These are phyloP conservation scores for Argopecten irradians DNA, from an alignment of 1,140 invertebrate genomes.

Conservation along the genomic window DNA sequence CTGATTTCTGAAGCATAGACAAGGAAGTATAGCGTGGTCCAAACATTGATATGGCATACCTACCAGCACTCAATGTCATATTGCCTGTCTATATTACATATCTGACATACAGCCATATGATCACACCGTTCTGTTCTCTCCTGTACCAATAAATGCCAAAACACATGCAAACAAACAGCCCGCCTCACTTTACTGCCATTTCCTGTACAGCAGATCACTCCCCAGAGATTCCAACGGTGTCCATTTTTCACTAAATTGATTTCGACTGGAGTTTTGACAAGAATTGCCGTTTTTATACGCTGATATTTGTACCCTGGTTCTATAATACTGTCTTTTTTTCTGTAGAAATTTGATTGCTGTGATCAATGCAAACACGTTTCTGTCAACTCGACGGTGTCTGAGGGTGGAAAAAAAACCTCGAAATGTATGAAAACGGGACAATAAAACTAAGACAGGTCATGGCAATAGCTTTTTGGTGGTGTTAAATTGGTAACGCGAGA, in stretches of 20 bases:
- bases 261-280: conserved; percentile 10
- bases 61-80: background rate
- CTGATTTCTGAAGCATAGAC: background rate
- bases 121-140: background rate
- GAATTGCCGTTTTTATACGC: background rate
- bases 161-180: conserved; percentile 9
- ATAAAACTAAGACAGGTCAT: background rate
- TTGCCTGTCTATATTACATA: background rate
- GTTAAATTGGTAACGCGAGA: background rate
- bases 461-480: background rate
- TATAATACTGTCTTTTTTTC: background rate
- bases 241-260: background rate
- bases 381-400: background rate
- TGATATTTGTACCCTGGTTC: background rate
- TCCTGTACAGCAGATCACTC: background rate
- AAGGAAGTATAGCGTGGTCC: background rate
- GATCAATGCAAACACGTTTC: background rate
- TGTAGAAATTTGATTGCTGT: background rate
- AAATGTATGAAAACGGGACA: background rate
- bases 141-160: background rate
- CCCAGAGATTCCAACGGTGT: background rate
- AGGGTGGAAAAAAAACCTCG: background rate
- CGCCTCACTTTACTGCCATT: background rate
- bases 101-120: background rate
- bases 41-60: conserved; percentile 13